These are phyloP conservation scores for Prinia subflava DNA, from an alignment of 2,113 vertebrate species.

Conservation along the genomic window DNA sequence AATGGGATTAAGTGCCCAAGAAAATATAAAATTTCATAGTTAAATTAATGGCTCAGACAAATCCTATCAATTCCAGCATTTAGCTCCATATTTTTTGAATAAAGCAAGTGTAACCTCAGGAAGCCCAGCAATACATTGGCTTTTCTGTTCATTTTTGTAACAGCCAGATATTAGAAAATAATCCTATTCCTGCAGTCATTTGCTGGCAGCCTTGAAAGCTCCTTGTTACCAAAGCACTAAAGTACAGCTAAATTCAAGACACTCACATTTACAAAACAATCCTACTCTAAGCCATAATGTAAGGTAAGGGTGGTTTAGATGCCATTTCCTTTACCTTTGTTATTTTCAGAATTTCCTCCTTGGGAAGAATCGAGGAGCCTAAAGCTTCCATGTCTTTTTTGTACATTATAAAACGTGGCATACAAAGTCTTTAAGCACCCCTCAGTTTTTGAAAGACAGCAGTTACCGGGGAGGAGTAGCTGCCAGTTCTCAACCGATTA, in stretches of 20 bases:
- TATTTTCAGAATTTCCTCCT: background rate
- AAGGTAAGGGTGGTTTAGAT: background rate
- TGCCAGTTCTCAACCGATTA: background rate
- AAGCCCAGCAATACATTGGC: background rate
- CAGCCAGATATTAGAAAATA: background rate
- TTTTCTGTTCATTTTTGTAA: background rate
- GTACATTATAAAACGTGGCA: background rate
- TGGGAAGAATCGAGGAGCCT: background rate
- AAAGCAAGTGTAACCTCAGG: background rate
- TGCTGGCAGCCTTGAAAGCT: background rate
- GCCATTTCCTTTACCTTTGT: background rate
- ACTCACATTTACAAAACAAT: background rate
- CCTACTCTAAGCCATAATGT: background rate
- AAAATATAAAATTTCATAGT: background rate
- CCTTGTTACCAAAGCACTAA: background rate
- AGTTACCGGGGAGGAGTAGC: background rate
- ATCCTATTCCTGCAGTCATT: background rate
- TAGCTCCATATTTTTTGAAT: background rate
- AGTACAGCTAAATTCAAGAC: background rate
- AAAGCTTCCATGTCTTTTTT: background rate
- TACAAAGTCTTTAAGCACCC: background rate
- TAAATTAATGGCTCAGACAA: background rate
- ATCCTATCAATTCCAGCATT: background rate
- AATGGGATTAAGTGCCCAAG: background rate
- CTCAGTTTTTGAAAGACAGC: background rate